Evolutionary conservation across 2,888 invertebrate genomes (phyloP).

Genomic region (Eupithecia subumbrata): DNA sequence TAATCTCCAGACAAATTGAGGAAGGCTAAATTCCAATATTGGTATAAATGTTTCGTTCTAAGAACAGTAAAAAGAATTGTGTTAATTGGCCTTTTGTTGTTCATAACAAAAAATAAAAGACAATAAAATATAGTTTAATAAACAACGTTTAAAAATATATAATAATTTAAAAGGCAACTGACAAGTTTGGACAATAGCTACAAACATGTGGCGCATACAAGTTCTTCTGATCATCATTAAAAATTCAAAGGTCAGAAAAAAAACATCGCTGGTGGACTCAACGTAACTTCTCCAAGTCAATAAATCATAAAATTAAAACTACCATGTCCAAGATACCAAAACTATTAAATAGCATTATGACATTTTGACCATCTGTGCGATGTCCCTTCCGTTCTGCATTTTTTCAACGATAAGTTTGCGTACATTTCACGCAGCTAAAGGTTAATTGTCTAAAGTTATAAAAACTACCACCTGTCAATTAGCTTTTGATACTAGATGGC

Average conservation of each 20-base stretch:
- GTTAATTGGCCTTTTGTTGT: conserved; percentile 19
- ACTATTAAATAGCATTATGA: conserved; percentile 35
- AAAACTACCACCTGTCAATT: conserved; percentile 55
- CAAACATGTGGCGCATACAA: conserved; percentile 1
- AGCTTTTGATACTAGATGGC: conserved; percentile 49
- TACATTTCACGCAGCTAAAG: conserved; percentile 50
- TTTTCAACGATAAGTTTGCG: conserved; percentile 29
- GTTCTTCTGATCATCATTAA: conserved; percentile 21
- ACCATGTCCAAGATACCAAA: conserved; percentile 28
- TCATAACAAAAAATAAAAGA: conserved; percentile 9
- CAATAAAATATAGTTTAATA: not conserved
- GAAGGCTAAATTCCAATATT: not conserved
- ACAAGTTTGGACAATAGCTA: conserved; percentile 21
- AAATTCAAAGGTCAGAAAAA: conserved; percentile 26
- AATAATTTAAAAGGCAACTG: not conserved
- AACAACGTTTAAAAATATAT: conserved; percentile 16
- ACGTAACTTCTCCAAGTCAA: not conserved
- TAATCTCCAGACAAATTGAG: not conserved
- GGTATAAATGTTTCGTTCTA: conserved; percentile 7
- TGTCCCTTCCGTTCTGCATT: conserved; percentile 28
- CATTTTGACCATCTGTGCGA: conserved; percentile 40
- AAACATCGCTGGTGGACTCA: not conserved
- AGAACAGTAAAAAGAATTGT: conserved; percentile 10
- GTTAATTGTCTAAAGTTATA: conserved; percentile 51
- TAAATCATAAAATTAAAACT: conserved; percentile 16